Conservation (phyloP, 2,888 invertebrate genomes). For the Creontiades dilutus region DNA sequence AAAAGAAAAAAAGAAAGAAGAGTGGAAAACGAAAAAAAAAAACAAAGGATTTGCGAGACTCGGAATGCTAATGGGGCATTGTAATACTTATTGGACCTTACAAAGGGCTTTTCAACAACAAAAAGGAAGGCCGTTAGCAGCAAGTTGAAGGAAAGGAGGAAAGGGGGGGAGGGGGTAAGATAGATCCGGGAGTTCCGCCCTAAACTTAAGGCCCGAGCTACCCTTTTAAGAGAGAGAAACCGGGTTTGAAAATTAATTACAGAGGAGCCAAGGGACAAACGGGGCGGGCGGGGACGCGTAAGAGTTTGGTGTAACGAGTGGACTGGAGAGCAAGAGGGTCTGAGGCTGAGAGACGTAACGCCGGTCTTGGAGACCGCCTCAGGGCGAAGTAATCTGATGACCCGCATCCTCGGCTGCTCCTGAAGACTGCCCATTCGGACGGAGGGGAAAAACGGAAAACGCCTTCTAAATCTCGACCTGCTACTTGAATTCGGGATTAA, state of each 20-base stretch:
- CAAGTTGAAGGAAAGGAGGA: not conserved
- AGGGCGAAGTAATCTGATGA: conserved; percentile 11
- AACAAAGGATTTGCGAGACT: conserved; percentile 42
- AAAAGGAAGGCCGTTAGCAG: conserved; percentile 33
- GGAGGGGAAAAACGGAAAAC: not conserved
- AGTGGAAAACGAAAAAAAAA: not conserved
- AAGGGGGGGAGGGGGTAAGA: not conserved
- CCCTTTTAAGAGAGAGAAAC: conserved; percentile 53
- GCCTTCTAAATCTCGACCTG: not conserved
- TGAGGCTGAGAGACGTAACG: not conserved
- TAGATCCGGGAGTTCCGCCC: conserved; percentile 44
- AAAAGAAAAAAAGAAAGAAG: not conserved
- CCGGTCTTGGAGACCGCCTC: conserved; percentile 6
- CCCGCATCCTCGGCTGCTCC: conserved; percentile 26
- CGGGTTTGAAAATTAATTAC: conserved; percentile 54
- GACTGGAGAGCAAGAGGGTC: not conserved
- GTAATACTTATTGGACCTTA: conserved; percentile 39
- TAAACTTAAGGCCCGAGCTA: conserved; percentile 37
- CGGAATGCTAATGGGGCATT: conserved; percentile 38
- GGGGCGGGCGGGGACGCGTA: conserved; percentile 12
- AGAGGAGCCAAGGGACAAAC: conserved; percentile 26
- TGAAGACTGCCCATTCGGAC: not conserved
- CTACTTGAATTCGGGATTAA: no score
- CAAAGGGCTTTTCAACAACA: conserved; percentile 36
- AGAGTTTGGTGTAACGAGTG: conserved; percentile 43